Evolutionary conservation across 1,140 invertebrate genomes (phyloP), one percentile per base, ranked within the genome.

Genomic region (Bombyx mori): DNA sequence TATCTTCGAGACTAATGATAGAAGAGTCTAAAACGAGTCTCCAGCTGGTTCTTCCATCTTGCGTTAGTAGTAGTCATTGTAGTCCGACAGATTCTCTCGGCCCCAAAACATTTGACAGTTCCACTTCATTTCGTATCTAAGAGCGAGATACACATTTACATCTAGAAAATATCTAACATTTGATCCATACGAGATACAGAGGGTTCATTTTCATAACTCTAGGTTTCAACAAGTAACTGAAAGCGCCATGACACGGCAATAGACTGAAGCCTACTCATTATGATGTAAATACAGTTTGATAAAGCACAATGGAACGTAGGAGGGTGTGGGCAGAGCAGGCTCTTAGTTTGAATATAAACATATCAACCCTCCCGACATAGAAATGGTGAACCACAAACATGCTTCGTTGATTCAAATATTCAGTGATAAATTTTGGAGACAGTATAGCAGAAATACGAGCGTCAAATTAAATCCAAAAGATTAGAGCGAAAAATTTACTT

Each of bases 271-370:
- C 66, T 56, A 68, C 64, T 66, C 73, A 80, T 82, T 85, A 71
- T 80, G 67, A 82, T 82, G 82, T 77, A 85, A 82, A 85, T 85
- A 77, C 70, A 71, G 64, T 76, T 76, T 75, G 76, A 77, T 77
- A 74, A 79, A 69, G 74, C 76, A 81, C 77, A 81, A 79, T 76
- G 62, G 68, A 52, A 65, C 65, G 77, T 74, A 68, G 76, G 69
- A 70, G 65, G 63, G 71, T 69, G 69, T 73, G 73, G 75, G 73
- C 60, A 63, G 66, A 47, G 56, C 57, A 58, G 63, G 60, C 59
- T 66, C 66, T 67, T 60, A 62, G 61, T 57, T 68, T 53, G 61
- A 73, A 76, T 70, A 74, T 73, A 78, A 78, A 79, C 76, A 74
- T 26, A 35, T 57, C 62, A 56, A 26, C 44, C 44, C 54, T 26